Percentiles rank a stretch among this genome's conserved stretches.
Evolutionary conservation across 1,140 invertebrate genomes (phyloP).

Genomic region (Metopolophium dirhodum): DNA sequence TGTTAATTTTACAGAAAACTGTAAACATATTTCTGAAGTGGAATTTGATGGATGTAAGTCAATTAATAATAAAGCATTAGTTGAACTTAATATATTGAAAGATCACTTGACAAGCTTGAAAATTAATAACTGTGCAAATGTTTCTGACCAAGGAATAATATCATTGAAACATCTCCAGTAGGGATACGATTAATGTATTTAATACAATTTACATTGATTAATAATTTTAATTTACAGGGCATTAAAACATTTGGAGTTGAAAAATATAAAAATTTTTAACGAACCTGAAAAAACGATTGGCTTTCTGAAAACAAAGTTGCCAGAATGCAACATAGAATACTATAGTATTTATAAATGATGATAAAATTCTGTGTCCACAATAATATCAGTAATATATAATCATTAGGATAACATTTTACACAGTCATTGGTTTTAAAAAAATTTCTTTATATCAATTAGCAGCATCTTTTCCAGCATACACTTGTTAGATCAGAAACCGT

Average conservation of each 20-base stretch:
- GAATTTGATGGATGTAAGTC: not conserved
- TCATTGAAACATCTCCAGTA: not conserved
- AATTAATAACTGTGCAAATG: not conserved
- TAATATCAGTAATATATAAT: too few species aligned
- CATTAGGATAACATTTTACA: too few species aligned
- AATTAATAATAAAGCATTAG: not conserved
- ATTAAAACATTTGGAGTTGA: slow-evolving; percentile 16
- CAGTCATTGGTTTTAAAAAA: too few species aligned
- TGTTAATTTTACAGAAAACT: not conserved
- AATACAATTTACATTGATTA: too few species aligned
- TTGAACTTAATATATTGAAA: not conserved
- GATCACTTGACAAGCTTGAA: not conserved
- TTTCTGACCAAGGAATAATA: not conserved
- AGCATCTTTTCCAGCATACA: too few species aligned
- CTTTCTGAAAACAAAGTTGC: not conserved
- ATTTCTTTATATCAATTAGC: too few species aligned
- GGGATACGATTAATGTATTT: too few species aligned
- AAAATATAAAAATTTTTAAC: not conserved
- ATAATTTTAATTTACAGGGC: not conserved
- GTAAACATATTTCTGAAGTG: not conserved
- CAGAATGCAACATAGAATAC: not conserved
- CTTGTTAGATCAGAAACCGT: too few species aligned
- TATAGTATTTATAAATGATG: not conserved
- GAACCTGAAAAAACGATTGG: not conserved
- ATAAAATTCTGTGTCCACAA: too few species aligned